Conservation (phyloP, 2,113 vertebrate species). For the Calyptommatus sinebrachiatus region DNA sequence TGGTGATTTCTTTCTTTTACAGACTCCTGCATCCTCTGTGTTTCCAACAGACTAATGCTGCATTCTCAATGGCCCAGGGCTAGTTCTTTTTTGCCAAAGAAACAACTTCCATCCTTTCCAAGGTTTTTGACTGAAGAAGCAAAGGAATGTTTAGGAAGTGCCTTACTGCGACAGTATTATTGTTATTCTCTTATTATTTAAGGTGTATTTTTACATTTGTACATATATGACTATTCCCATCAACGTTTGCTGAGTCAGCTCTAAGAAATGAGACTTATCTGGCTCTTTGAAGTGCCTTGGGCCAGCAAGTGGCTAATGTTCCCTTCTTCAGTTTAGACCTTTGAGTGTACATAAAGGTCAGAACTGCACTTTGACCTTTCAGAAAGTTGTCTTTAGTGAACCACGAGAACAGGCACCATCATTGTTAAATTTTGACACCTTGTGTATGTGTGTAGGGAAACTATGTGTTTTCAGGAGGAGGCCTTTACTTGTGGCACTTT, state of each 20-base stretch:
- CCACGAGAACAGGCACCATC: not conserved
- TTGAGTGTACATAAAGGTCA: not conserved
- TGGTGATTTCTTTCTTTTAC: slow-evolving; percentile 40
- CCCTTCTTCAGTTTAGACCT: not conserved
- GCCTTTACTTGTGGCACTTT: slow-evolving; percentile 63
- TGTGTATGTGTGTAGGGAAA: too few relatives aligned
- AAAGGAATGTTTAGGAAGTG: slow-evolving; percentile 40
- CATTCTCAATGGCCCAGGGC: slow-evolving; percentile 73
- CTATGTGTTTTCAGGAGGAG: not conserved
- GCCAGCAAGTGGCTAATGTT: not conserved
- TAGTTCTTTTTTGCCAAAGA: slow-evolving; percentile 19
- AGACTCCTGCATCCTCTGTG: slow-evolving; percentile 85
- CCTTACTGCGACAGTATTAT: slow-evolving; percentile 53
- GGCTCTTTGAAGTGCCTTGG: slow-evolving; percentile 1
- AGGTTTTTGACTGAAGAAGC: slow-evolving; percentile 28
- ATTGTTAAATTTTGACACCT: not conserved
- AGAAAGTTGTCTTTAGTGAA: not conserved
- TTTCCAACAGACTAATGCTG: slow-evolving; percentile 79
- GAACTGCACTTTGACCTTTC: slow-evolving; percentile 27
- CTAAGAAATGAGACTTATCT: not conserved
- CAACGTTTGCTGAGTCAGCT: not conserved
- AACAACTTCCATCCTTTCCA: slow-evolving; percentile 1
- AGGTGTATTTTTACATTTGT: slow-evolving; percentile 49
- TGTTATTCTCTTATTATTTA: slow-evolving; percentile 48
- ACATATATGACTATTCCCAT: slow-evolving; percentile 20